Base-by-base conservation (phyloP, 2,797 vertebrate species). In the Tiaroga cobitis region DNA sequence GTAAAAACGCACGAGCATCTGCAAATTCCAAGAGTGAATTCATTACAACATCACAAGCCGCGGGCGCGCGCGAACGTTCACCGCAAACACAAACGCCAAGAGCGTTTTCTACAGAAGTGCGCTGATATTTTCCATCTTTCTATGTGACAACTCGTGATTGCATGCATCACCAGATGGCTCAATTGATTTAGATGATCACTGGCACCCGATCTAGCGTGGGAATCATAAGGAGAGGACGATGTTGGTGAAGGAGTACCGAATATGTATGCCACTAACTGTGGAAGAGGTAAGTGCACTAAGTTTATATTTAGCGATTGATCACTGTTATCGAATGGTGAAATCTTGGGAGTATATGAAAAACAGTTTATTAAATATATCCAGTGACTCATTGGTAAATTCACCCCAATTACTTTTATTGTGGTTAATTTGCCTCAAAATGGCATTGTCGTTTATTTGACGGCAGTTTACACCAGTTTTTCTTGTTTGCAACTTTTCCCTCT, bases 241-340 rank as follows among this genome's bases (percentile, higher is more conserved):
- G 98, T 95, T 99, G 96, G 94, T 98, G 94, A 99, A 99, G 95
- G 98, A 99, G 94, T 99, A 98, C 92, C 95, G 97, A 94, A 99
- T 99, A 95, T 99, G 97, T 90, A 99, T 99, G 98, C 98, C 98
- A 61, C 95, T 99, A 90, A 97, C 97, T n/a, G 97, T 99, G 91
- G 97, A 98, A 90, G 98, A 99, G 97, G 98, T 98, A 95, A 94
- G 96, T 81, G 21, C 1, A 16, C 4, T 24, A 32, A 37, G 63
- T 51, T 74, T 46, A 21, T 68, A 26, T 59, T 32, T 43, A 59
- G 51, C 68, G 32, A 39, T 34, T 19, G 18, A 63, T 63, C 21
- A 56, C 7, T 54, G 21, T 21, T 63, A 16, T 63, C 26, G 13
- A 5, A 6, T 3, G 29, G 11, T 51, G 72, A 61, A 15, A 29